Base-by-base conservation (phyloP, 2,888 invertebrate genomes). In the Hypercompe scribonia region DNA sequence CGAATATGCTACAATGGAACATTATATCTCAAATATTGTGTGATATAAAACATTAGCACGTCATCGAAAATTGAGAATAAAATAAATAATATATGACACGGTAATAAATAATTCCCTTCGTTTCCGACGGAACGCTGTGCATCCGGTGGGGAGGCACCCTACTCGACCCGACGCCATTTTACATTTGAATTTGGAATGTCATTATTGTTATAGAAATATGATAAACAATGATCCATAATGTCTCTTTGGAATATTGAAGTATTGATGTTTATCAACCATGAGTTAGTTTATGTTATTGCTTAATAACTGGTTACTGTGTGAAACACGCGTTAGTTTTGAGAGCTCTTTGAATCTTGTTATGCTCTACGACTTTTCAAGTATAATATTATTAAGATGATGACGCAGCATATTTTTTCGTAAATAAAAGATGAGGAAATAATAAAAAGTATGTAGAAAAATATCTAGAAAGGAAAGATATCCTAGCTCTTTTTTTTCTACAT, bases 131-230 rank as follows among this genome's bases (percentile, higher is more conserved):
- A 88, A 84, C 86, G 88, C 81, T 83, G 84, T 80, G 86, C 86
- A 88, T 92, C 92, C 92, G 92, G 91, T 87, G 87, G 92, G 94
- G 94, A 88, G 91, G 78, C 91, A 91, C 94, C 94, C 94, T 90
- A 90, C 86, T 81, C 78, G 83, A 77, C 28, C 77, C 83, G 89
- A 84, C 91, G 94, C 94, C 94, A 94, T 94, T 89, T 93, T 94
- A 89, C 90, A 90, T 91, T 90, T 83, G 85, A 86, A 88, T 89
- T 87, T 83, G 84, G 90, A 91, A 92, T 92, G 90, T 86, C 83
- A 87, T 87, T 87, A 89, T 89, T 90, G 87, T 84, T 85, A 89
- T 88, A 86, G 84, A 85, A 86, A 87, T 88, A 82, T 81, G 79
- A 85, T 85, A 79, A 84, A 83, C 80, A 81, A 79, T 83, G 78